Evolutionary conservation across 1,140 invertebrate genomes (phyloP).

Genomic region (Pomacea maculata): DNA sequence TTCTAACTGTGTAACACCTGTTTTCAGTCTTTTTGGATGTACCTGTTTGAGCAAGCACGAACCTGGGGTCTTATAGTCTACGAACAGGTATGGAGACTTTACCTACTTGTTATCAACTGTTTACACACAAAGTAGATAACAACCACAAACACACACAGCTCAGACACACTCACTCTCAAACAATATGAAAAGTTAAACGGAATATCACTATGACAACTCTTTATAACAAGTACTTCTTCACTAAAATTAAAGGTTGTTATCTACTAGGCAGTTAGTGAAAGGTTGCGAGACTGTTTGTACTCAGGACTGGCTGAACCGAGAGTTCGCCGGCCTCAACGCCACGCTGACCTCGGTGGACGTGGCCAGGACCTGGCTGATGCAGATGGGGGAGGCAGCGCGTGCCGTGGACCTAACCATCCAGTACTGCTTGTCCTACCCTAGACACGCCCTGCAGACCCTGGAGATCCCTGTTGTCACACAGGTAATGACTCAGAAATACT

Average conservation of each 20-base stretch:
- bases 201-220: background rate
- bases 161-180: background rate
- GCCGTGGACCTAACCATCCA: conserved; percentile 30
- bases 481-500: conserved; percentile 14
- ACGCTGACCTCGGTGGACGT: conserved; percentile 27
- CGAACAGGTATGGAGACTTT: conserved; percentile 13
- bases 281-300: background rate
- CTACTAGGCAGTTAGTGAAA: background rate
- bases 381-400: conserved; percentile 44
- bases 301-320: conserved; percentile 44
- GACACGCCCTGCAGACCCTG: conserved; percentile 38
- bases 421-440: conserved; percentile 31
- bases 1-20: too few relatives aligned
- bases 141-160: background rate
- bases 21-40: conserved; percentile 19
- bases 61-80: conserved; percentile 22
- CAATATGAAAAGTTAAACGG: background rate
- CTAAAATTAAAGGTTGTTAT: background rate
- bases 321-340: conserved; percentile 35
- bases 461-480: conserved; percentile 40
- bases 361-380: conserved; percentile 43
- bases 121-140: background rate
- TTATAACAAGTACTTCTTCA: background rate
- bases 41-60: background rate
- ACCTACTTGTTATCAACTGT: background rate